Evolutionary conservation across 2,113 vertebrate genomes (phyloP), one percentile per base, ranked within the genome.

Genomic region (Abramis brama): DNA sequence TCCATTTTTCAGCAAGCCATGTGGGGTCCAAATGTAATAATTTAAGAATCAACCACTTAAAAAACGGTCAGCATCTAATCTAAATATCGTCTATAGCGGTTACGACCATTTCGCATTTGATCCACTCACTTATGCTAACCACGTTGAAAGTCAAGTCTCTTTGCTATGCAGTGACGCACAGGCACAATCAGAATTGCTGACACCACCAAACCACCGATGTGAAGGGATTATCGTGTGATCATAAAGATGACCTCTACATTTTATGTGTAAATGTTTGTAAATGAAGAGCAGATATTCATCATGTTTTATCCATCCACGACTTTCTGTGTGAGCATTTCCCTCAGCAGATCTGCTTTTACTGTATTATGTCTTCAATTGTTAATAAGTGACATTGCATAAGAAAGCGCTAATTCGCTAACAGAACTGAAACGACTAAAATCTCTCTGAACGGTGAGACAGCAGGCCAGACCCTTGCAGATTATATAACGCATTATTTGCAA

Each of bases 231-330:
- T 33, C 11, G 1, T 68, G n/a, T 33, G 62, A 82, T 82, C 8
- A 36, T 82, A 3, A 82, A 5, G 25, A 70, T 33, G 11, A 68
- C 79, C 43, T 82, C 43, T 82, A 66, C 45, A 52, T 66, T 70
- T 82, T 7, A 82, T 52, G 52, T 52, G 62, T 70, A 82, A 64
- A 80, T 80, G 36, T 80, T 64, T 80, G 57, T 64, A 45, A 80
- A 81, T 64, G 25, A 77, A 77, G 13, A 77, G 75, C 75, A 55
- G 39, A n/a, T 19, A 79, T n/a, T 13, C 79, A 81, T 47, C 60
- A 43, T 62, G 79, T 81, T 81, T 39, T 39, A 7, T 39, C 36
- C 36, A 39, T 39, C 36, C 36, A 39, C 6, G 25, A 30, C 43
- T 52, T 82, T 66, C 25, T 60, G 33, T 15, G 57, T 60, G 5